Conservation (phyloP, 1,140 invertebrate species). For the Fopius arisanus region DNA sequence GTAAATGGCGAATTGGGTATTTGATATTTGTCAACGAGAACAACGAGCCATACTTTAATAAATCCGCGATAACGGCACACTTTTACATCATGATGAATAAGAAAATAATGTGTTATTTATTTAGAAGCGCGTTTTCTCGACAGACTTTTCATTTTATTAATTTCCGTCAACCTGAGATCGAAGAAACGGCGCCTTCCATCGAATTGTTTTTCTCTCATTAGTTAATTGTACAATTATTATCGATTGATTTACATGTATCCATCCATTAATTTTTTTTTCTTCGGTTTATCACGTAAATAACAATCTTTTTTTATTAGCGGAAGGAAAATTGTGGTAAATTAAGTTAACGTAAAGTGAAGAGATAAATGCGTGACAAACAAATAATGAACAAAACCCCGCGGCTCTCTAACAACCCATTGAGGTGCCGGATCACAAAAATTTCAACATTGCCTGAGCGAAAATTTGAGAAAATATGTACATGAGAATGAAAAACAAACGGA, state of each 20-base stretch:
- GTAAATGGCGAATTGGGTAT: background rate
- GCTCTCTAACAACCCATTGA: background rate
- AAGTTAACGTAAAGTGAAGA: background rate
- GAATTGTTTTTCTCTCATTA: background rate
- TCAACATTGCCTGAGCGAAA: background rate
- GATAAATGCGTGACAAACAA: background rate
- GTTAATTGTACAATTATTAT: background rate
- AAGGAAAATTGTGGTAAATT: background rate
- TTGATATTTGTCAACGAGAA: background rate
- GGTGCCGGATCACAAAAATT: background rate
- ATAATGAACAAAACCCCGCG: slow-evolving; percentile 1
- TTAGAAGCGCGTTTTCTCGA: background rate
- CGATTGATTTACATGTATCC: background rate
- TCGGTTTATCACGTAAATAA: background rate
- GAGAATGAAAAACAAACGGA: background rate
- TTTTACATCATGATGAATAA: background rate
- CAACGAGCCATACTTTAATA: slow-evolving; percentile 1
- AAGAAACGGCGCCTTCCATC: background rate
- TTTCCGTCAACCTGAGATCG: background rate
- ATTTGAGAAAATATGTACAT: background rate
- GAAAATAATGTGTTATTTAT: background rate
- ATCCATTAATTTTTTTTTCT: background rate
- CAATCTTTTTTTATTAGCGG: background rate
- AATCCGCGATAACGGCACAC: background rate
- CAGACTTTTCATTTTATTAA: background rate